phyloP scores from a whole-genome alignment of 2,113 vertebrate species.

The Chaenocephalus aceratus region DNA sequence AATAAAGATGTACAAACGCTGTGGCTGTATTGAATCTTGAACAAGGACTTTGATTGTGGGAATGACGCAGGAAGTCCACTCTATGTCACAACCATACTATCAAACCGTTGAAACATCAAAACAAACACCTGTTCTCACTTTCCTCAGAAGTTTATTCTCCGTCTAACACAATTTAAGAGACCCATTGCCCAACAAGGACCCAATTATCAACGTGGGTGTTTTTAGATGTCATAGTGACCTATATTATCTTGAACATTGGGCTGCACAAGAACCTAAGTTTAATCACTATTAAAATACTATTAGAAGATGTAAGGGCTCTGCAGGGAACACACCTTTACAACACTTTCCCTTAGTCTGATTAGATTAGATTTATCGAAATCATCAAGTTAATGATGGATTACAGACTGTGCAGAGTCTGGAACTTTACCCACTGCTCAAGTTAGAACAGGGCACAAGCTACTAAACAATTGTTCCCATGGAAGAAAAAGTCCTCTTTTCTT shows the following conservation, averaged over 20 bases:
- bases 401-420: background rate
- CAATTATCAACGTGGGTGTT: constrained; percentile 20
- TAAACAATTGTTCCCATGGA: background rate
- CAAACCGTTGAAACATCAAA: background rate
- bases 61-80: background rate
- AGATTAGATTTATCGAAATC: constrained; percentile 39
- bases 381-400: constrained; percentile 29
- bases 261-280: constrained; percentile 24
- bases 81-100: background rate
- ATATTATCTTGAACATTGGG: constrained; percentile 24
- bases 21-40: background rate
- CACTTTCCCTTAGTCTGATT: constrained; percentile 37
- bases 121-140: background rate
- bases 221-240: constrained; percentile 39
- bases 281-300: constrained; percentile 30
- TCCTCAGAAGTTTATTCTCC: constrained; percentile 6
- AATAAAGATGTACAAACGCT: constrained; percentile 2
- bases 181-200: constrained; percentile 31
- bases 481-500: background rate
- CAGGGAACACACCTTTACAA: constrained; percentile 8
- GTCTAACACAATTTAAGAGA: background rate
- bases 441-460: background rate
- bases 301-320: constrained; percentile 33
- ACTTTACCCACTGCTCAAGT: background rate
- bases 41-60: background rate